Evolutionary conservation across 2,888 invertebrate species (phyloP).

Genomic region (Cheilosia soror): DNA sequence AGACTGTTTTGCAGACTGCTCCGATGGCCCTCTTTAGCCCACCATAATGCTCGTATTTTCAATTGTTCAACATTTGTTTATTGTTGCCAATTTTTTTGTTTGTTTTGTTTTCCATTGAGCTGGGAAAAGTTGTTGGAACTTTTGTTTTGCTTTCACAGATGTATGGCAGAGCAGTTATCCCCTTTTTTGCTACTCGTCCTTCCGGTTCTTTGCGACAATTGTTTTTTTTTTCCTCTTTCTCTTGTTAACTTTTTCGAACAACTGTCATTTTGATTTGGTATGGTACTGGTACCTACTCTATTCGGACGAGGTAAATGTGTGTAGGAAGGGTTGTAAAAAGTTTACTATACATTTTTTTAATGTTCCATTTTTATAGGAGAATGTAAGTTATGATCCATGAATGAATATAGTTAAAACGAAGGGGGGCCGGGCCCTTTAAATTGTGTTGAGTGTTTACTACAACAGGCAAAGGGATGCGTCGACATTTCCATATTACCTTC

Average conservation of each 20-base stretch:
- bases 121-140: constrained; percentile 30
- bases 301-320: neutral
- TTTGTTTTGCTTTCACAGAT: constrained; percentile 6
- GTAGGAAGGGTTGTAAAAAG: constrained; percentile 1
- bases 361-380: neutral
- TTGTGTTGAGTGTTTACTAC: neutral
- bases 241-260: neutral
- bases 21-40: neutral
- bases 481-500: neutral
- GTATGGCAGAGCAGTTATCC: constrained; percentile 4
- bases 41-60: constrained; percentile 24
- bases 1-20: constrained; percentile 31
- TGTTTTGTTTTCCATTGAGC: constrained; percentile 7
- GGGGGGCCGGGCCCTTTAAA: neutral
- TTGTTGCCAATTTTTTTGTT: constrained; percentile 24
- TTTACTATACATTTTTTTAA: constrained; percentile 3
- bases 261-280: constrained; percentile 17
- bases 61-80: constrained; percentile 54
- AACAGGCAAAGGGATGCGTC: neutral
- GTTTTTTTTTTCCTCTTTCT: neutral
- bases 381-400: constrained; percentile 23
- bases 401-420: neutral
- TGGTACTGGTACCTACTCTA: neutral
- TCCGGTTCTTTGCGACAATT: constrained; percentile 24
- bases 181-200: constrained; percentile 31